phyloP scores from a whole-genome alignment of 2,113 vertebrate genomes.

The Centropus bengalensis region DNA sequence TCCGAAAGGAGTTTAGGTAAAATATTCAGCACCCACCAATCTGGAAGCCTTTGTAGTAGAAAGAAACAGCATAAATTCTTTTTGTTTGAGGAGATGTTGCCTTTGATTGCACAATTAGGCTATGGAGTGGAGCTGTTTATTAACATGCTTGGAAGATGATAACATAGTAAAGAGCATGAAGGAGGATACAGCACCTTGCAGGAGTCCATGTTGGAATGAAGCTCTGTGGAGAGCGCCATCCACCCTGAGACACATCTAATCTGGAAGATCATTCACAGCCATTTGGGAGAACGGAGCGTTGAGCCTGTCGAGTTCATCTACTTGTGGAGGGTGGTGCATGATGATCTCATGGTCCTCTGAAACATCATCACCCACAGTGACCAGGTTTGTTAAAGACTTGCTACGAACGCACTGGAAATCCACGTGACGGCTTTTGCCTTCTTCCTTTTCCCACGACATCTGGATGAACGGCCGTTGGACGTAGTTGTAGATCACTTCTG shows the following conservation, averaged over 20 bases:
- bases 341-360: constrained; percentile 76
- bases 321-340: constrained; percentile 81
- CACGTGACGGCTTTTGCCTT: constrained; percentile 85
- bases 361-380: constrained; percentile 72
- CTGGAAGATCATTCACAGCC: constrained; percentile 68
- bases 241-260: constrained; percentile 44
- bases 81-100: not conserved
- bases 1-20: constrained; percentile 20
- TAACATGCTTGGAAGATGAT: constrained; percentile 52
- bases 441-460: constrained; percentile 88
- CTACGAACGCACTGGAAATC: constrained; percentile 86
- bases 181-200: constrained; percentile 25
- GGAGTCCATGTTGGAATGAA: not conserved
- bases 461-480: constrained; percentile 85
- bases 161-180: not conserved
- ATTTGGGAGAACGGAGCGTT: constrained; percentile 78
- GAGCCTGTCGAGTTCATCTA: constrained; percentile 84
- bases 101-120: constrained; percentile 32
- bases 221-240: not conserved
- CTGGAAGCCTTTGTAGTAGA: constrained; percentile 6
- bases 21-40: constrained; percentile 33
- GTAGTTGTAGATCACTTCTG: constrained; percentile 86
- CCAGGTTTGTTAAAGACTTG: constrained; percentile 84
- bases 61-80: not conserved
- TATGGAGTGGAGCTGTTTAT: constrained; percentile 42